These are phyloP conservation scores for Poecilia latipinna DNA, from an alignment of 2,113 vertebrate species.

Conservation along the genomic window DNA sequence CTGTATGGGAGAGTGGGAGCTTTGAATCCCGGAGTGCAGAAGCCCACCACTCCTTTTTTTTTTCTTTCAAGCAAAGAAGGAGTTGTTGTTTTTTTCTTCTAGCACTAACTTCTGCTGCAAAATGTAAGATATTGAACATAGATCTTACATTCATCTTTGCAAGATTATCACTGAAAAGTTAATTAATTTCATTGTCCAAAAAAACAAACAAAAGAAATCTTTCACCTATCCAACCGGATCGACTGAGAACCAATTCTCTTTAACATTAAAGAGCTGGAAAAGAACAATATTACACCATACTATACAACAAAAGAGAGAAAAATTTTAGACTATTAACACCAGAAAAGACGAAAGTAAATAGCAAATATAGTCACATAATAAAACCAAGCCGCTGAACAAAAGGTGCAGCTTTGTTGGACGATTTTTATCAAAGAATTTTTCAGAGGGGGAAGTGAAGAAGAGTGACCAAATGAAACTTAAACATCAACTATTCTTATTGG, in stretches of 20 bases:
- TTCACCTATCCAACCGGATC: not conserved
- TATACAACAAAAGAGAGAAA: not conserved
- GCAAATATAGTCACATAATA: not conserved
- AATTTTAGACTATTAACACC: not conserved
- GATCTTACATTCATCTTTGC: not conserved
- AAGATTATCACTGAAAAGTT: not conserved
- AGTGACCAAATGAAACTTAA: too few relatives aligned
- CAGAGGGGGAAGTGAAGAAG: not conserved
- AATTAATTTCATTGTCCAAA: not conserved
- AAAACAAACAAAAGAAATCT: not conserved
- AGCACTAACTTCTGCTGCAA: slow-evolving; percentile 58
- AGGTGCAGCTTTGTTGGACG: not conserved
- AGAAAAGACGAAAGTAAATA: not conserved
- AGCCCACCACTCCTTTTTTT: slow-evolving; percentile 39
- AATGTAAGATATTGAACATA: slow-evolving; percentile 59
- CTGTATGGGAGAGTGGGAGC: slow-evolving; percentile 68
- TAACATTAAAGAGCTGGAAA: not conserved
- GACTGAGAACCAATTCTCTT: not conserved
- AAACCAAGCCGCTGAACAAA: not conserved
- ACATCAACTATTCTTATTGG: too few relatives aligned
- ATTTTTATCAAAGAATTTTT: not conserved
- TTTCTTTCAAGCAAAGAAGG: slow-evolving; percentile 6
- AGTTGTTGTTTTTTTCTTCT: slow-evolving; percentile 27
- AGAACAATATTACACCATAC: not conserved
- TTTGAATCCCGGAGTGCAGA: slow-evolving; percentile 63